phyloP scores from a whole-genome alignment of 1,140 invertebrate genomes.

The Aphis gossypii region DNA sequence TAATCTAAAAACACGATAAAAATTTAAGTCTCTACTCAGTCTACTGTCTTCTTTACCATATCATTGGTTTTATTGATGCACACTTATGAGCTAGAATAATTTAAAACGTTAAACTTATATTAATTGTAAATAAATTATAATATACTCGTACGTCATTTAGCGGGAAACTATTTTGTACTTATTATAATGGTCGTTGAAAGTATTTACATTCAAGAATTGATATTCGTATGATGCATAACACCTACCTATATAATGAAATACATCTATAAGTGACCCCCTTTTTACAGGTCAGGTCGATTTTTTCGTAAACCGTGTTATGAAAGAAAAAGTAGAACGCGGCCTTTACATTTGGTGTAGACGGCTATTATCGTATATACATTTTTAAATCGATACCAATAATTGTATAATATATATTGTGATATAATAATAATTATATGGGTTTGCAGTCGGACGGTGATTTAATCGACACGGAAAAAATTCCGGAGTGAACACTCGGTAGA shows the following conservation, averaged over 20 bases:
- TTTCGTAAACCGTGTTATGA: background rate
- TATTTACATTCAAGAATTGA: background rate
- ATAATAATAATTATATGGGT: no score
- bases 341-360: background rate
- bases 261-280: background rate
- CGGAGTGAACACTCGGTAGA: background rate
- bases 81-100: no score
- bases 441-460: background rate
- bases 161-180: background rate
- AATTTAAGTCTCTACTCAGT: background rate
- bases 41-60: background rate
- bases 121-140: no score
- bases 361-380: background rate
- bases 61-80: background rate
- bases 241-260: background rate
- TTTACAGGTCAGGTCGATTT: background rate
- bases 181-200: background rate
- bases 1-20: background rate
- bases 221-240: background rate
- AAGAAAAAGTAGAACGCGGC: slow-evolving; percentile 3
- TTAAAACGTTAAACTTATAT: no score
- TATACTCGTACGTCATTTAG: no score
- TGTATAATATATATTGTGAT: no score
- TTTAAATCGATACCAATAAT: background rate
- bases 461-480: background rate